These are phyloP conservation scores for Cataglyphis altisquamis DNA, from an alignment of 2,888 invertebrate genomes.

Conservation along the genomic window DNA sequence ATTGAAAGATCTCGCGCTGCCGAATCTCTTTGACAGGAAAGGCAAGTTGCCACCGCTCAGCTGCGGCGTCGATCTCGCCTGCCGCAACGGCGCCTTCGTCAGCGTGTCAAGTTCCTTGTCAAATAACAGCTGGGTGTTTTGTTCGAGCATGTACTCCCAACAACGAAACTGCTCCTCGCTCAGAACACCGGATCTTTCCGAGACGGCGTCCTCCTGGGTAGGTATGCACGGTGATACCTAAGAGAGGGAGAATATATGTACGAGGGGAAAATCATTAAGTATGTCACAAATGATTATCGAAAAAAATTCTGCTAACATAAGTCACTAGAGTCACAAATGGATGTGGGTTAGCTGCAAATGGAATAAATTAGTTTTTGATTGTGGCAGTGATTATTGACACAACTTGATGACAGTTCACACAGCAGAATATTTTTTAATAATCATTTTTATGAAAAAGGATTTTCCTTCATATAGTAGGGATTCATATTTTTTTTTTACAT, in stretches of 20 bases:
- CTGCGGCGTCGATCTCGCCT: conserved; percentile 87
- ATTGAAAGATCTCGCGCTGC: conserved; percentile 93
- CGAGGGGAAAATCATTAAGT: no score
- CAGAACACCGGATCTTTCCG: conserved; percentile 80
- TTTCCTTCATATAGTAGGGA: neutral
- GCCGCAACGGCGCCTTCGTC: conserved; percentile 86
- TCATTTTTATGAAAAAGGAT: no score
- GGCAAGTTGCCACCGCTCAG: conserved; percentile 80
- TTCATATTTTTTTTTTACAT: neutral
- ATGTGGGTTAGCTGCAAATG: no score
- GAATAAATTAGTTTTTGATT: no score
- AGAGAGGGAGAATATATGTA: neutral
- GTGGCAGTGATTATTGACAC: no score
- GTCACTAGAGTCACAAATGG: neutral
- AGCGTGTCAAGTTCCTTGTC: conserved; percentile 95
- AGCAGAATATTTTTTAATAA: no score
- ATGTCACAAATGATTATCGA: no score
- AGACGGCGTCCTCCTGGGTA: conserved; percentile 88
- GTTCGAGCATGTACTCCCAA: conserved; percentile 97
- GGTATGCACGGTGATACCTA: conserved; percentile 71
- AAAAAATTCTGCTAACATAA: neutral
- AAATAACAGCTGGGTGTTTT: conserved; percentile 95
- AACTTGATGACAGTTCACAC: no score
- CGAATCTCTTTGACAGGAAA: conserved; percentile 90
- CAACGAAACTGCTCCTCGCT: conserved; percentile 96